Percentiles rank a stretch among this genome's conserved stretches.
phyloP scores from a whole-genome alignment of 2,888 invertebrate genomes.

The Ligdia adustata region DNA sequence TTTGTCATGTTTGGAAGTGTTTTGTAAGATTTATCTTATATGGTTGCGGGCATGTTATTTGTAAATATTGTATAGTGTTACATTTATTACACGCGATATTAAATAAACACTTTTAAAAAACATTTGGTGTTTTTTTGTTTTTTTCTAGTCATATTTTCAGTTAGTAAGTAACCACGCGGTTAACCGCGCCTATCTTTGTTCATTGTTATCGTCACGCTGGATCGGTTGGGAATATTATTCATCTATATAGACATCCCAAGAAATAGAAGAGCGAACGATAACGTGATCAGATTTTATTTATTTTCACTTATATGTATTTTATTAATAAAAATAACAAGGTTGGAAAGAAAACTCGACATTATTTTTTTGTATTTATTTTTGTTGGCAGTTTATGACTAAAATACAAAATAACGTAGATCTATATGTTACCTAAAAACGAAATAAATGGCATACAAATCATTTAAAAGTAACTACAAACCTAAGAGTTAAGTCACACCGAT shows the following conservation, averaged over 20 bases:
- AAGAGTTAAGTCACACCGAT: slow-evolving; percentile 42
- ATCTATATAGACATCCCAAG: too few species aligned
- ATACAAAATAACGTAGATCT: slow-evolving; percentile 61
- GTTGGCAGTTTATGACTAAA: slow-evolving; percentile 75
- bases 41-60: slow-evolving; percentile 39
- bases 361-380: slow-evolving; percentile 31
- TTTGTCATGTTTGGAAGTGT: slow-evolving; percentile 48
- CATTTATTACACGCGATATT: slow-evolving; percentile 57
- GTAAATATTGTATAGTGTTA: slow-evolving; percentile 72
- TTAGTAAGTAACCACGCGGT: too few species aligned
- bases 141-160: background rate
- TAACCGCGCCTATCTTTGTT: too few species aligned
- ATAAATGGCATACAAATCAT: slow-evolving; percentile 69
- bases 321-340: too few species aligned
- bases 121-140: background rate
- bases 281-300: too few species aligned
- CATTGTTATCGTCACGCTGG: too few species aligned
- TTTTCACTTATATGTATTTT: too few species aligned
- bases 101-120: slow-evolving; percentile 47
- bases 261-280: too few species aligned
- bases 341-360: slow-evolving; percentile 7
- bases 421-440: slow-evolving; percentile 58
- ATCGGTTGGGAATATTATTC: too few species aligned
- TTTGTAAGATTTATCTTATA: slow-evolving; percentile 42
- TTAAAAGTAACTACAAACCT: slow-evolving; percentile 55